These are phyloP conservation scores for Poecilobothrus nobilitatus DNA, from an alignment of 2,888 invertebrate genomes.

Conservation along the genomic window DNA sequence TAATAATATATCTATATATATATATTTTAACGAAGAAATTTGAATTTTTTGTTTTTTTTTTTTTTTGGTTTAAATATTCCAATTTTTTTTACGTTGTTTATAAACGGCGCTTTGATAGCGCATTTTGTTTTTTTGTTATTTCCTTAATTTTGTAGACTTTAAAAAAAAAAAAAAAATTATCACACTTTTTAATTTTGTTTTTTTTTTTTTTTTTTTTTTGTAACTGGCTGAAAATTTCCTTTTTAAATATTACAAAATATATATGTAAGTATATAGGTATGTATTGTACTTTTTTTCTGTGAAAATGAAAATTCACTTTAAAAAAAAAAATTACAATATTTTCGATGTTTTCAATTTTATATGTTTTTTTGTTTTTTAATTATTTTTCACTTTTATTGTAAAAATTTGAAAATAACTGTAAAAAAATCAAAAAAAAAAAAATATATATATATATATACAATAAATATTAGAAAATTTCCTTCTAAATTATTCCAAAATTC, in stretches of 20 bases:
- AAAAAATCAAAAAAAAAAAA: background rate
- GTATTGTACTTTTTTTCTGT: no score
- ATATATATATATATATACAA: background rate
- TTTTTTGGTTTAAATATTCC: no score
- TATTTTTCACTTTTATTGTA: background rate
- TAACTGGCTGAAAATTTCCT: no score
- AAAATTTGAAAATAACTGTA: background rate
- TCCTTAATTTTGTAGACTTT: background rate
- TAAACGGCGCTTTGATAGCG: background rate
- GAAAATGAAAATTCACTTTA: no score
- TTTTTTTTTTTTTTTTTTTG: no score
- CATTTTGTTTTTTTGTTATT: background rate
- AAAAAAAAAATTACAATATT: no score
- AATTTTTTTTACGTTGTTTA: conserved; percentile 1
- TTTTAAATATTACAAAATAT: no score
- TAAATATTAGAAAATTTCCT: background rate
- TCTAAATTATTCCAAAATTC: background rate
- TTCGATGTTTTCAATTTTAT: no score
- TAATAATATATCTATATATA: no score
- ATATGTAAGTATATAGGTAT: no score
- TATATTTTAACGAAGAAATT: background rate
- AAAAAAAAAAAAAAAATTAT: background rate
- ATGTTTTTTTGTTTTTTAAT: background rate
- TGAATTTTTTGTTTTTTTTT: background rate
- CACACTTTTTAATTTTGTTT: no score